A percentile compares a stretch with the other conserved stretches of the same genome.
phyloP scores from a whole-genome alignment of 2,888 invertebrate genomes.

The Cosmorhoe ocellata region DNA sequence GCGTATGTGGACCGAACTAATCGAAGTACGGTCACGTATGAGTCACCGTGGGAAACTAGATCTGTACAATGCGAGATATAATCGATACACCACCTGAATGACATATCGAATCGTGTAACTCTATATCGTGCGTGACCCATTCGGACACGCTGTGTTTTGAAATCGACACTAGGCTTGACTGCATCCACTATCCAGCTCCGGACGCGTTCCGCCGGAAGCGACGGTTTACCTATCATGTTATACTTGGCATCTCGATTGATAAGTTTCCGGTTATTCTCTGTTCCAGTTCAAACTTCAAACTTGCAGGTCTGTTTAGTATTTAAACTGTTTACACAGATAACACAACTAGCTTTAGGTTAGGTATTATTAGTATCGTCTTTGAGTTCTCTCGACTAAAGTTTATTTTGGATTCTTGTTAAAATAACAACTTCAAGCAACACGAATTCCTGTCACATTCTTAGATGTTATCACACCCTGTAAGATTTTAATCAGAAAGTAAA shows the following conservation, averaged over 20 bases:
- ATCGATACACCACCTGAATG: conserved; percentile 50
- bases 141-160: conserved; percentile 46
- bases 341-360: conserved; percentile 15
- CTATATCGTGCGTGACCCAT: conserved; percentile 48
- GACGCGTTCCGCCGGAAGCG: conserved; percentile 48
- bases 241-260: conserved; percentile 48
- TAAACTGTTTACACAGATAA: conserved; percentile 38
- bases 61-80: conserved; percentile 47
- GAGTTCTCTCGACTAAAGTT: neutral
- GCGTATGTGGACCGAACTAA: conserved; percentile 29
- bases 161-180: conserved; percentile 38
- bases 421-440: neutral
- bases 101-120: conserved; percentile 55
- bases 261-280: conserved; percentile 48
- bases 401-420: neutral
- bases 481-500: conserved; percentile 14
- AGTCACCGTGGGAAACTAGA: conserved; percentile 53
- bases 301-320: conserved; percentile 38
- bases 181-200: conserved; percentile 9
- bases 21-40: conserved; percentile 37
- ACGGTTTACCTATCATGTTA: conserved; percentile 51
- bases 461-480: conserved; percentile 7
- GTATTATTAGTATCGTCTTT: conserved; percentile 2
- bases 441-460: conserved; percentile 4
- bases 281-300: conserved; percentile 31